Percentiles rank a stretch among this genome's conserved stretches.
phyloP scores from a whole-genome alignment of 1,140 invertebrate species.

The Cherax quadricarinatus region DNA sequence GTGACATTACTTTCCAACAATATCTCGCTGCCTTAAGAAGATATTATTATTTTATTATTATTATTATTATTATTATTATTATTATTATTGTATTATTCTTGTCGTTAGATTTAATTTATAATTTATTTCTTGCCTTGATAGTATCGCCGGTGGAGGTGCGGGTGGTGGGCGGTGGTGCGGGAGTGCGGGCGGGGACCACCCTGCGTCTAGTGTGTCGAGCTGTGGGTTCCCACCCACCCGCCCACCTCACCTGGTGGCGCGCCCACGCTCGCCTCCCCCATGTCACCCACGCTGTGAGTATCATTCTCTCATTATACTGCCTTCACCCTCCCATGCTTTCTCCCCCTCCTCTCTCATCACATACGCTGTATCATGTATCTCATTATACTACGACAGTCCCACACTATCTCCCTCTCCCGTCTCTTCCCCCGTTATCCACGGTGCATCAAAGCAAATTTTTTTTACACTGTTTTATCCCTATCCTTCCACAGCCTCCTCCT shows the following conservation, averaged over 20 bases:
- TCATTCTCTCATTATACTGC: constrained; percentile 13
- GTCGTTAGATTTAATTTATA: no score
- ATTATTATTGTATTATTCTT: no score
- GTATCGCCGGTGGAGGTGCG: constrained; percentile 75
- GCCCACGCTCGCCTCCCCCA: constrained; percentile 58
- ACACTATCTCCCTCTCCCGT: background rate
- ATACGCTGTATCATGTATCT: no score
- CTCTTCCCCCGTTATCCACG: background rate
- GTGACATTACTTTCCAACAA: no score
- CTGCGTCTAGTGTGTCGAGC: constrained; percentile 74
- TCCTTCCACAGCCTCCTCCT: no score
- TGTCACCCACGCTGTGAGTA: constrained; percentile 66
- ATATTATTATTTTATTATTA: no score
- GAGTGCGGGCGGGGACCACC: constrained; percentile 70
- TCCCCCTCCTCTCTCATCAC: background rate
- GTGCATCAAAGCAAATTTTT: no score
- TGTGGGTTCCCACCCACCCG: constrained; percentile 75
- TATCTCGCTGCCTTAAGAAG: no score
- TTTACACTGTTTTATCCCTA: background rate
- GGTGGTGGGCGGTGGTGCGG: constrained; percentile 67
- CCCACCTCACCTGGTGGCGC: constrained; percentile 75
- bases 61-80: no score
- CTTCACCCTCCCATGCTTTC: background rate
- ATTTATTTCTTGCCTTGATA: constrained; percentile 21
- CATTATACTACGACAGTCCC: no score